These are phyloP conservation scores for Mormoops blainvillei DNA, from an alignment of 2,113 vertebrate species.

Conservation along the genomic window DNA sequence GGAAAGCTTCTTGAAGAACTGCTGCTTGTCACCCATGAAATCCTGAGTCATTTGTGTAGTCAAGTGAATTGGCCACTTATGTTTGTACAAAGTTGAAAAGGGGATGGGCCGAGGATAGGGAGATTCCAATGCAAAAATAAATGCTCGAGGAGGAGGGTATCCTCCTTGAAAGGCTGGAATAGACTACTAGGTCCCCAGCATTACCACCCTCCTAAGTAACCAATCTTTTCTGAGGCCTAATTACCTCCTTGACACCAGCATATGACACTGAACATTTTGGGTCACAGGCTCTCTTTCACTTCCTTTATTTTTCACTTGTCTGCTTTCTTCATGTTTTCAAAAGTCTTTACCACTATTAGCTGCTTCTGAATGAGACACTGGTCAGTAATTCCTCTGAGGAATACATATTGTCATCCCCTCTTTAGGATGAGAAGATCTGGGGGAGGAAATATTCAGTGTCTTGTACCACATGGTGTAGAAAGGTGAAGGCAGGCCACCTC, in stretches of 20 bases:
- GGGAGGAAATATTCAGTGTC: neutral
- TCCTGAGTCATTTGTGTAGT: neutral
- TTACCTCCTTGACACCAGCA: neutral
- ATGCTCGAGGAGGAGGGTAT: neutral
- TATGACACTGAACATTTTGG: neutral
- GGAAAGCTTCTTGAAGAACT: neutral
- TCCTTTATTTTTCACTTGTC: conserved; percentile 30
- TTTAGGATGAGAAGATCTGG: neutral
- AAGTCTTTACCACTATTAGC: neutral
- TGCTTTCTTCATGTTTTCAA: conserved; percentile 21
- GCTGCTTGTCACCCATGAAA: neutral
- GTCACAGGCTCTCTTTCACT: neutral
- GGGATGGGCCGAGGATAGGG: neutral
- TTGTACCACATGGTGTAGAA: neutral
- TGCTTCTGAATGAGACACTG: neutral
- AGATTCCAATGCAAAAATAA: neutral
- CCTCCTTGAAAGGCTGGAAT: neutral
- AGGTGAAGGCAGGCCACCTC: neutral
- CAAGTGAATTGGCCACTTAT: neutral
- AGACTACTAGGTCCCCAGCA: neutral
- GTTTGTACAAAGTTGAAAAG: neutral
- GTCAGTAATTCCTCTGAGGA: neutral
- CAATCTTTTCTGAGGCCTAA: neutral
- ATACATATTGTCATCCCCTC: neutral
- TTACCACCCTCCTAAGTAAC: neutral